These are phyloP conservation scores for Habroteleia sp. DNA, from an alignment of 2,888 invertebrate genomes.

Conservation along the genomic window DNA sequence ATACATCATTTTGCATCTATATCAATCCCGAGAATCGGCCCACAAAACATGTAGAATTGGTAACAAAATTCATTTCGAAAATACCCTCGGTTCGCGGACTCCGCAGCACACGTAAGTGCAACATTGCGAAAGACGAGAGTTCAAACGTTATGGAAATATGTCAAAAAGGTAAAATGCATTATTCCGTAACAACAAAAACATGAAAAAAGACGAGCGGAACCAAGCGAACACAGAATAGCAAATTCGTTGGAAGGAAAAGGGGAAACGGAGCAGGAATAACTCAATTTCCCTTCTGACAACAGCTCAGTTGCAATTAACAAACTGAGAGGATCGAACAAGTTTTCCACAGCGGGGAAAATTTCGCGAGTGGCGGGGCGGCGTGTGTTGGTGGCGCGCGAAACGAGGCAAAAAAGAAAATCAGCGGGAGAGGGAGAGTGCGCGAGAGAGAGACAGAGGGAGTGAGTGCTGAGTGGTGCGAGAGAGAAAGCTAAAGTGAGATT, in stretches of 20 bases:
- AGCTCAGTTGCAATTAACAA: slow-evolving; percentile 75
- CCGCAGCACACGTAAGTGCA: no score
- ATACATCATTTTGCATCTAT: no score
- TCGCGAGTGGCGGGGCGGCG: slow-evolving; percentile 49
- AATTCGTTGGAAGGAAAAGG: slow-evolving; percentile 51
- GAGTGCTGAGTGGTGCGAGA: slow-evolving; percentile 2
- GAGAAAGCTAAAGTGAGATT: slow-evolving; percentile 44
- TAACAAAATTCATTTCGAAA: no score
- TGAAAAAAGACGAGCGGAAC: slow-evolving; percentile 28
- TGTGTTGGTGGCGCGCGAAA: slow-evolving; percentile 62
- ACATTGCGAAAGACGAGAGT: slow-evolving; percentile 21
- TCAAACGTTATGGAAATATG: slow-evolving; percentile 5
- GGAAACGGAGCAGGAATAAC: slow-evolving; percentile 68
- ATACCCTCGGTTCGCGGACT: no score
- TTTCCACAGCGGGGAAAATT: slow-evolving; percentile 63
- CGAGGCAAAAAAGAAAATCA: slow-evolving; percentile 21
- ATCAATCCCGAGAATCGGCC: no score
- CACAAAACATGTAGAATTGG: no score
- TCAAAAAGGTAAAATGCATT: slow-evolving; percentile 10
- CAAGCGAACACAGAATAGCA: slow-evolving; percentile 38
- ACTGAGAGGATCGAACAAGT: slow-evolving; percentile 68
- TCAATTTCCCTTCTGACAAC: slow-evolving; percentile 73
- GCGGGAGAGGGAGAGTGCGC: slow-evolving; percentile 46
- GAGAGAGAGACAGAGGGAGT: slow-evolving; percentile 1
- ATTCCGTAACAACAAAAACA: background rate